Evolutionary conservation across 2,797 vertebrate genomes (phyloP).

Genomic region (Coccyzus lansbergi): DNA sequence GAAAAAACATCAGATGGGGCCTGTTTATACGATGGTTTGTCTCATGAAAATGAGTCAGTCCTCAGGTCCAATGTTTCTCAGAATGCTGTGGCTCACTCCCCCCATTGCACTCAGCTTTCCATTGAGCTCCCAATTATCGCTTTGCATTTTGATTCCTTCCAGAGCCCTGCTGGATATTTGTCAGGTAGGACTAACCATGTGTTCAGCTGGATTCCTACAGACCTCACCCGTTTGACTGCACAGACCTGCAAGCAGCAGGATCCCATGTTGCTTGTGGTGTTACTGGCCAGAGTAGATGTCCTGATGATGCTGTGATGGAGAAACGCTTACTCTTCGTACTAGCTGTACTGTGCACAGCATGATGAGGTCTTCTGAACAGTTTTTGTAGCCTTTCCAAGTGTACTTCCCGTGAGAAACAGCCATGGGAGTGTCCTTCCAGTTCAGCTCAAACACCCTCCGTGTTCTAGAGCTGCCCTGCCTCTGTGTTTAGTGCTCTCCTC

Average conservation of each 20-base stretch:
- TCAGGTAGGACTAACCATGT: neutral
- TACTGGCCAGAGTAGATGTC: neutral
- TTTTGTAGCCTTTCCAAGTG: neutral
- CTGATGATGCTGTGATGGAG: neutral
- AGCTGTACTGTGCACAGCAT: neutral
- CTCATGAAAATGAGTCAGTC: neutral
- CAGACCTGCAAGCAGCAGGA: neutral
- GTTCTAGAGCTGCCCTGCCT: neutral
- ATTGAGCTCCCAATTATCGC: neutral
- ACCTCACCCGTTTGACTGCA: neutral
- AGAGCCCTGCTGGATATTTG: neutral
- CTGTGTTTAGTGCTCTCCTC: neutral
- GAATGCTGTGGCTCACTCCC: rapidly evolving
- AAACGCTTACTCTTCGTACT: neutral
- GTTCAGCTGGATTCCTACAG: neutral
- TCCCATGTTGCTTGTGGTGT: neutral
- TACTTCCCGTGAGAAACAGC: neutral
- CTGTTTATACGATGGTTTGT: neutral
- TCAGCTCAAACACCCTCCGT: neutral
- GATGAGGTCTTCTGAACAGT: neutral
- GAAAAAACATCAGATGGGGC: neutral
- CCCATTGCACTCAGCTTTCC: neutral
- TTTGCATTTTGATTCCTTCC: neutral
- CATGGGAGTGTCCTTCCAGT: neutral
- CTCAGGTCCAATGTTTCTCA: neutral